A percentile compares a stretch with the other conserved stretches of the same genome.
Evolutionary conservation across 1,140 invertebrate species (phyloP).

Genomic region (Caligus rogercresseyi): DNA sequence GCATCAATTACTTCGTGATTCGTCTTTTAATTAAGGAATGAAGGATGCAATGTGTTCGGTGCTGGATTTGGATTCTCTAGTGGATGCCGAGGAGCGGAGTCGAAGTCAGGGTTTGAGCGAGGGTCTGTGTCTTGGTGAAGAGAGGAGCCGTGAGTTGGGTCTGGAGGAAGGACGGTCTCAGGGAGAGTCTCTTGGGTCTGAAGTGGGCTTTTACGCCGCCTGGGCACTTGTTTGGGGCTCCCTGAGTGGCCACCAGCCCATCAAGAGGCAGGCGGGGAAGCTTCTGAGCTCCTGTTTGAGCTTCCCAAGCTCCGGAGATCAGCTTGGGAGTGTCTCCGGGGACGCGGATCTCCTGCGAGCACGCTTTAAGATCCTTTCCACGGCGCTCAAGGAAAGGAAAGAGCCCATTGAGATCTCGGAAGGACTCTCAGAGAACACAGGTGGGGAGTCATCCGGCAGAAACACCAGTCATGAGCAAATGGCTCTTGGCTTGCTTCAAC

Average conservation of each 20-base stretch:
- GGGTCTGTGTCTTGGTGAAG: neutral
- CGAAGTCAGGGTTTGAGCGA: neutral
- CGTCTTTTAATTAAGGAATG: neutral
- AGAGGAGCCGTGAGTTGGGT: neutral
- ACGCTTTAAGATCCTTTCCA: too few species aligned
- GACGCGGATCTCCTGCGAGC: too few species aligned
- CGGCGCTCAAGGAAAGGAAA: too few species aligned
- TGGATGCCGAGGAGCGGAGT: neutral
- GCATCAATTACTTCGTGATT: too few species aligned
- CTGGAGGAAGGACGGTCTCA: neutral
- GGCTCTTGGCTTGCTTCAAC: too few species aligned
- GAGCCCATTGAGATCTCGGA: too few species aligned
- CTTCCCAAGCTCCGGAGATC: too few species aligned
- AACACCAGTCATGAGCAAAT: too few species aligned
- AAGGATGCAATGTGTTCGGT: neutral
- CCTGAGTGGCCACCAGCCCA: neutral
- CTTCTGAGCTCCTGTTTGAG: neutral
- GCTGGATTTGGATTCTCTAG: neutral
- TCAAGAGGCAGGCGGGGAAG: neutral
- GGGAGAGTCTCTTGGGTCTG: neutral
- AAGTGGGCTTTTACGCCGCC: neutral
- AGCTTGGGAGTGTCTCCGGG: too few species aligned
- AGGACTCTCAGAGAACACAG: too few species aligned
- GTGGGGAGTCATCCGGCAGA: too few species aligned
- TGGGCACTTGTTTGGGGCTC: neutral